These are phyloP conservation scores for Notodonta ziczac DNA, from an alignment of 2,888 invertebrate species.

Conservation along the genomic window DNA sequence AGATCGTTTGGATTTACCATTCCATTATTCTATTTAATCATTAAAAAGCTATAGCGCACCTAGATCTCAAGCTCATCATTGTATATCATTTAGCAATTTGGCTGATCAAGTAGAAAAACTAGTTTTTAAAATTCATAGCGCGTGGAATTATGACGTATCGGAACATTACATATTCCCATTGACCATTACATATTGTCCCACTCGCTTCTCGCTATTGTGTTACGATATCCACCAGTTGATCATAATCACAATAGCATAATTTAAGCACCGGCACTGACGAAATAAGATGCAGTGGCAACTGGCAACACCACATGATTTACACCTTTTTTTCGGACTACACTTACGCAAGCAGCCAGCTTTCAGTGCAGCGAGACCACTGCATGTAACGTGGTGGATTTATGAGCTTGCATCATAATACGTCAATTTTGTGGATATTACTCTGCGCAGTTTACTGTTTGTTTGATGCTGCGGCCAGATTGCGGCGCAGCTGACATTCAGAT, in stretches of 20 bases:
- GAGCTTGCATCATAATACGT: slow-evolving; percentile 4
- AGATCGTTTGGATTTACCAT: no score
- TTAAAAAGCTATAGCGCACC: background rate
- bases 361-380: background rate
- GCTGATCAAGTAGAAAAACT: background rate
- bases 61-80: background rate
- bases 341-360: background rate
- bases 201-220: background rate
- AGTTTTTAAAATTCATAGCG: background rate
- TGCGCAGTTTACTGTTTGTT: background rate
- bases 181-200: background rate
- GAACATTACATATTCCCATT: background rate
- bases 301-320: background rate
- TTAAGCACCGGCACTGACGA: background rate
- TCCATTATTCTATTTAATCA: no score
- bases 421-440: background rate
- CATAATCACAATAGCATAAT: slow-evolving; percentile 3
- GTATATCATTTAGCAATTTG: background rate
- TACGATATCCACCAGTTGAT: background rate
- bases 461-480: background rate
- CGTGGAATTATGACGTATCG: background rate
- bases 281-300: background rate
- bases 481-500: background rate
- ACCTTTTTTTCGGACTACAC: background rate
- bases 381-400: slow-evolving; percentile 1